Evolutionary conservation across 1,140 invertebrate genomes (phyloP).

Genomic region (Lerema accius): DNA sequence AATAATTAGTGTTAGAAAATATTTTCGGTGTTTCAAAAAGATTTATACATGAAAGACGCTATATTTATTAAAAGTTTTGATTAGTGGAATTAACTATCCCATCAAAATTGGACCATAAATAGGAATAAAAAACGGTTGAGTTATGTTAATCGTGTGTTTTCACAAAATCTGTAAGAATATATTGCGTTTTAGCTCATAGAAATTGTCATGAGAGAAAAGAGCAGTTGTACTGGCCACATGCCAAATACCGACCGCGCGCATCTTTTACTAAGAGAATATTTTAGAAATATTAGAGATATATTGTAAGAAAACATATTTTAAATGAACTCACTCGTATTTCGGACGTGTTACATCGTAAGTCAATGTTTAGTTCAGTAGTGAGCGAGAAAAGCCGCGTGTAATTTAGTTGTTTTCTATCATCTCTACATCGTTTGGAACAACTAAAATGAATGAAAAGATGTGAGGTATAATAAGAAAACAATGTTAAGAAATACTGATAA

Average conservation of each 20-base stretch:
- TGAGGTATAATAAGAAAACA: too few relatives aligned
- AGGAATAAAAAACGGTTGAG: background rate
- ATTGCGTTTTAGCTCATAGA: conserved; percentile 62
- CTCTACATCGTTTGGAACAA: too few relatives aligned
- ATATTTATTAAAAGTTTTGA: background rate
- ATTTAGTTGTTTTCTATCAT: background rate
- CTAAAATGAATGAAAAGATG: too few relatives aligned
- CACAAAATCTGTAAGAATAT: conserved; percentile 40
- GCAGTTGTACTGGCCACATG: conserved; percentile 70
- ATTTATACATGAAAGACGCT: too few relatives aligned
- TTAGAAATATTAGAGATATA: conserved; percentile 66
- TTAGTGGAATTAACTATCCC: background rate
- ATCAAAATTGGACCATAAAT: background rate
- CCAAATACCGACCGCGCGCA: conserved; percentile 70
- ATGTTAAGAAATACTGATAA: background rate
- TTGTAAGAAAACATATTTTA: conserved; percentile 40
- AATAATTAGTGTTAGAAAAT: background rate
- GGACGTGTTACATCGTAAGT: conserved; percentile 9
- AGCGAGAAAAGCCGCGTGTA: background rate
- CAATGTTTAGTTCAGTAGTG: too few relatives aligned
- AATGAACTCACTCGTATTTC: conserved; percentile 25
- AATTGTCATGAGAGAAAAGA: conserved; percentile 69
- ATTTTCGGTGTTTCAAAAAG: too few relatives aligned
- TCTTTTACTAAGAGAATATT: conserved; percentile 74
- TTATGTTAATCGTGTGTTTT: conserved; percentile 3